These are phyloP conservation scores for Siniperca undulata DNA, from an alignment of 2,797 vertebrate genomes.

Conservation along the genomic window DNA sequence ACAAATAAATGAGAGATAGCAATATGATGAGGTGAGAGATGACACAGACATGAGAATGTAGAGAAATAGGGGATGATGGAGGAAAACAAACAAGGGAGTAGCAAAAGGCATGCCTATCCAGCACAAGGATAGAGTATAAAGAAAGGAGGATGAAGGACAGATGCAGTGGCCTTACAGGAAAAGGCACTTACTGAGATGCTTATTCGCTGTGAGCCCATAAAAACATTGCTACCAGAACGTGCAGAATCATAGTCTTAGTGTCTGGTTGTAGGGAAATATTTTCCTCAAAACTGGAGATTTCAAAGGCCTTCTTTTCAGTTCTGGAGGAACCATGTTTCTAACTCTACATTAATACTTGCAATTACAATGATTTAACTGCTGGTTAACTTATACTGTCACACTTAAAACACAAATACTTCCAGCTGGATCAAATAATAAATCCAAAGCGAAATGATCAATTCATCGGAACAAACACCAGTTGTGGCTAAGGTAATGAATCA, in stretches of 20 bases:
- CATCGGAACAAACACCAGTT: not conserved
- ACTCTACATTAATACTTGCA: slow-evolving; percentile 4
- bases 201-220: slow-evolving; percentile 14
- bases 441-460: slow-evolving; percentile 4
- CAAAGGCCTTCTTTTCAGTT: not conserved
- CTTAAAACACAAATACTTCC: slow-evolving; percentile 2
- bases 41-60: slow-evolving; percentile 37
- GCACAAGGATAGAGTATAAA: slow-evolving; percentile 12
- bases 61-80: slow-evolving; percentile 42
- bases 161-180: slow-evolving; percentile 17
- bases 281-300: slow-evolving; percentile 3
- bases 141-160: slow-evolving; percentile 31
- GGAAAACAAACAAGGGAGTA: slow-evolving; percentile 32
- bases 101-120: slow-evolving; percentile 39
- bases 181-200: slow-evolving; percentile 36
- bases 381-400: not conserved
- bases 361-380: slow-evolving; percentile 10
- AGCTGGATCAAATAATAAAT: slow-evolving; percentile 4
- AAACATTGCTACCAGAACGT: slow-evolving; percentile 17
- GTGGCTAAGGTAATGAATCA: not conserved
- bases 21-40: slow-evolving; percentile 66
- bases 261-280: slow-evolving; percentile 7
- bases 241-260: not conserved
- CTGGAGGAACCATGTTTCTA: slow-evolving; percentile 10
- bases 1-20: slow-evolving; percentile 66